A percentile compares a stretch with the other conserved stretches of the same genome.
Conservation (phyloP, 53 echinoderm and acorn worm species). For the Pentamera pediparva region DNA sequence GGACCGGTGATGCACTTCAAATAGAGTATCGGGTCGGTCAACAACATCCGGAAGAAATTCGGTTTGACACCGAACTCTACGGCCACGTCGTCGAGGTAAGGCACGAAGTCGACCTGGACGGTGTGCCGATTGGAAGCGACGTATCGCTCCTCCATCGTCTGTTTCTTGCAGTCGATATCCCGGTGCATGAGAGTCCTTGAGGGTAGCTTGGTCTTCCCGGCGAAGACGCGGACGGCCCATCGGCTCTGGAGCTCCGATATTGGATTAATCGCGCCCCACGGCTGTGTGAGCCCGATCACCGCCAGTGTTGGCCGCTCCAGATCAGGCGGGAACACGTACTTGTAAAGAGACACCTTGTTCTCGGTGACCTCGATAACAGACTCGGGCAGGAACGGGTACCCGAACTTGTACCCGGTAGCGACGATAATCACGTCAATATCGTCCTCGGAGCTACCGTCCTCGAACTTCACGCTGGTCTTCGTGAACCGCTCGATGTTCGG, state of each 20-base stretch:
- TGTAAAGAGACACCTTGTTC: slow-evolving; percentile 59
- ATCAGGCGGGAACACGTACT: slow-evolving; percentile 68
- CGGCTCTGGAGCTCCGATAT: slow-evolving; percentile 74
- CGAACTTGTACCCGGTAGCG: slow-evolving; percentile 71
- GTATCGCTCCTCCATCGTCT: slow-evolving; percentile 49
- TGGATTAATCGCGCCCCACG: slow-evolving; percentile 57
- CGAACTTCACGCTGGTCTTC: slow-evolving; percentile 60
- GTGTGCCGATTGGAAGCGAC: slow-evolving; percentile 52
- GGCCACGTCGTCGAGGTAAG: slow-evolving; percentile 66
- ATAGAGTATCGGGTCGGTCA: slow-evolving; percentile 57
- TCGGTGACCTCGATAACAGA: slow-evolving; percentile 49
- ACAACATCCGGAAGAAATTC: slow-evolving; percentile 49
- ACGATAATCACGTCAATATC: slow-evolving; percentile 73
- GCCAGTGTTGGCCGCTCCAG: slow-evolving; percentile 62
- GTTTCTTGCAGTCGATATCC: slow-evolving; percentile 37
- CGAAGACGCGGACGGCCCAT: slow-evolving; percentile 77
- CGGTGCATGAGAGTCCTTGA: slow-evolving; percentile 36
- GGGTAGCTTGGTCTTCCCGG: slow-evolving; percentile 54
- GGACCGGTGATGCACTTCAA: slow-evolving; percentile 58
- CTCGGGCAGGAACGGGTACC: slow-evolving; percentile 72
- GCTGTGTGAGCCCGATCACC: slow-evolving; percentile 57
- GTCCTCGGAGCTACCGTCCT: slow-evolving; percentile 71
- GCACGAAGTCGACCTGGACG: slow-evolving; percentile 51
- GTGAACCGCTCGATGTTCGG: slow-evolving; percentile 61
- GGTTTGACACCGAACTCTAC: slow-evolving; percentile 63